phyloP scores from a whole-genome alignment of 2,888 invertebrate species.

The Andrena camellia region DNA sequence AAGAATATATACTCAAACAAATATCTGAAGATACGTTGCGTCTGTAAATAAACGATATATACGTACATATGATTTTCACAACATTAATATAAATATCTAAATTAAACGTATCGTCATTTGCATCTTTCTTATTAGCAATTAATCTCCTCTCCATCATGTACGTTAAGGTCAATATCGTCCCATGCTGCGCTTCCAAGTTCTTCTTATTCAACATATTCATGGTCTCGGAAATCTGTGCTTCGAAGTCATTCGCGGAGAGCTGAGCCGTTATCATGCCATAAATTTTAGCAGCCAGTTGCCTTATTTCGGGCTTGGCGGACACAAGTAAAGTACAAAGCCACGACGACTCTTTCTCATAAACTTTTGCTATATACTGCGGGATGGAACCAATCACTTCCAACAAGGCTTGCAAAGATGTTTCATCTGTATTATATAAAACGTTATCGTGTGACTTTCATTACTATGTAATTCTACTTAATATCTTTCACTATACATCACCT shows the following conservation, averaged over 20 bases:
- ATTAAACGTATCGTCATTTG: slow-evolving; percentile 82
- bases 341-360: slow-evolving; percentile 88
- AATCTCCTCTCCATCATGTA: slow-evolving; percentile 90
- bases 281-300: slow-evolving; percentile 91
- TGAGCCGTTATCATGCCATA: slow-evolving; percentile 90
- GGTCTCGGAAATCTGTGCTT: slow-evolving; percentile 86
- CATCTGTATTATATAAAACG: slow-evolving; percentile 84
- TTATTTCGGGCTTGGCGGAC: slow-evolving; percentile 91
- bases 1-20: slow-evolving; percentile 71
- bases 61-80: slow-evolving; percentile 88
- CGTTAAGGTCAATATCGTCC: slow-evolving; percentile 90
- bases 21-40: slow-evolving; percentile 5
- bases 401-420: slow-evolving; percentile 90
- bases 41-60: not conserved
- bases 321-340: slow-evolving; percentile 89
- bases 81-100: slow-evolving; percentile 88
- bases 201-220: slow-evolving; percentile 86
- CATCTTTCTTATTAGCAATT: slow-evolving; percentile 84
- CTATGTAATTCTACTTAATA: not conserved
- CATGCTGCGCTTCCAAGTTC: slow-evolving; percentile 91
- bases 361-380: slow-evolving; percentile 89
- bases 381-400: slow-evolving; percentile 94
- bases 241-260: slow-evolving; percentile 86
- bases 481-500: slow-evolving; percentile 82
- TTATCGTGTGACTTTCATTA: not conserved